Evolutionary conservation across 2,113 vertebrate genomes (phyloP).

Genomic region (Dasyurus viverrinus): DNA sequence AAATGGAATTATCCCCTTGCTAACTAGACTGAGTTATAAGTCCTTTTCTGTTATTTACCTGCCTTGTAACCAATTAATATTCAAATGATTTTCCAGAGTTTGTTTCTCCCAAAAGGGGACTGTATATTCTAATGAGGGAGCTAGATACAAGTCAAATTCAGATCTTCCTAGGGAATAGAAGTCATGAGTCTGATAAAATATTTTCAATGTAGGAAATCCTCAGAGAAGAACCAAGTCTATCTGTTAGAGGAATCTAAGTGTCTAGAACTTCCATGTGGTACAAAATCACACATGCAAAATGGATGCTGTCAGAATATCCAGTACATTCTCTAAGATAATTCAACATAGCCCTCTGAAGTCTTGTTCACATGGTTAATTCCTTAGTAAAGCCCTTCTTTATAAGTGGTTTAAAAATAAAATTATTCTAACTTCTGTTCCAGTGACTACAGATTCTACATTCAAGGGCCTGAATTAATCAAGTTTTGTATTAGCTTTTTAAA

Average conservation of each 20-base stretch:
- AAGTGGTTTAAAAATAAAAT: neutral
- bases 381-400: neutral
- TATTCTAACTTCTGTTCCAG: neutral
- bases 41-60: neutral
- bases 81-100: neutral
- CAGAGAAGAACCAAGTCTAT: neutral
- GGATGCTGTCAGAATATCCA: neutral
- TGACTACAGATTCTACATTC: neutral
- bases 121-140: neutral
- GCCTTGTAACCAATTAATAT: neutral
- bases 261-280: neutral
- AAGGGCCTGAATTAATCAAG: neutral
- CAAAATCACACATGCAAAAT: neutral
- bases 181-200: neutral
- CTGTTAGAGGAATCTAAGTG: neutral
- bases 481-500: neutral
- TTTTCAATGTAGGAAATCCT: neutral
- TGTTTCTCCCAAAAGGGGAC: neutral
- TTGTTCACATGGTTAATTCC: neutral
- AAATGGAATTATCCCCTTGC: neutral
- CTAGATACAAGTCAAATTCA: neutral
- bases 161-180: neutral
- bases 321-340: neutral
- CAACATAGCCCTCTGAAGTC: neutral
- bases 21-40: neutral